Evolutionary conservation across 2,888 invertebrate species (phyloP).

Genomic region (Apamea monoglypha): DNA sequence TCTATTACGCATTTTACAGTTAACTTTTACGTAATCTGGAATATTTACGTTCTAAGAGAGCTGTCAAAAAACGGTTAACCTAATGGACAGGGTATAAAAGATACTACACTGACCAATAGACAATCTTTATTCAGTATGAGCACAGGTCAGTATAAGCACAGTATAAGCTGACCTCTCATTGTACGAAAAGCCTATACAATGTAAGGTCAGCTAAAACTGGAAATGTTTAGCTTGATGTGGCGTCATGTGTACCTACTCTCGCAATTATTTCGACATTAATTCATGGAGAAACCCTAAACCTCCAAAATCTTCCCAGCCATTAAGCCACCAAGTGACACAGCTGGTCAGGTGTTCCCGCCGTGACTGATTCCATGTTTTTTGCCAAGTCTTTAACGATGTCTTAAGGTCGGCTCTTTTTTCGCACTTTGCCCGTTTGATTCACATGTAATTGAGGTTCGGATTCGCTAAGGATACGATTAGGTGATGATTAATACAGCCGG

Average conservation of each 20-base stretch:
- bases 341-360: conserved; percentile 66
- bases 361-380: conserved; percentile 81
- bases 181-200: no score
- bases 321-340: conserved; percentile 57
- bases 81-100: no score
- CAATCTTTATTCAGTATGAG: no score
- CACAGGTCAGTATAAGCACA: no score
- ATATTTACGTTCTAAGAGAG: no score
- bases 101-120: no score
- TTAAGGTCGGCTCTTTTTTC: conserved; percentile 82
- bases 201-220: neutral
- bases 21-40: no score
- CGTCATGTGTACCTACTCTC: neutral
- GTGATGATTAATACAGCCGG: conserved; percentile 84
- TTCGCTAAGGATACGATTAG: conserved; percentile 89
- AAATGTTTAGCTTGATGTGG: neutral
- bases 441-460: conserved; percentile 86
- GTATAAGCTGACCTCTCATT: no score
- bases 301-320: conserved; percentile 40
- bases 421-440: conserved; percentile 84
- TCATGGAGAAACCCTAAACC: neutral
- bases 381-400: conserved; percentile 81
- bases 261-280: conserved; percentile 30
- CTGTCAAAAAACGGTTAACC: no score
- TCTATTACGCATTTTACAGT: no score